Conservation (phyloP, 53 echinoderm and acorn worm species). For the Echinometra lucunter region DNA sequence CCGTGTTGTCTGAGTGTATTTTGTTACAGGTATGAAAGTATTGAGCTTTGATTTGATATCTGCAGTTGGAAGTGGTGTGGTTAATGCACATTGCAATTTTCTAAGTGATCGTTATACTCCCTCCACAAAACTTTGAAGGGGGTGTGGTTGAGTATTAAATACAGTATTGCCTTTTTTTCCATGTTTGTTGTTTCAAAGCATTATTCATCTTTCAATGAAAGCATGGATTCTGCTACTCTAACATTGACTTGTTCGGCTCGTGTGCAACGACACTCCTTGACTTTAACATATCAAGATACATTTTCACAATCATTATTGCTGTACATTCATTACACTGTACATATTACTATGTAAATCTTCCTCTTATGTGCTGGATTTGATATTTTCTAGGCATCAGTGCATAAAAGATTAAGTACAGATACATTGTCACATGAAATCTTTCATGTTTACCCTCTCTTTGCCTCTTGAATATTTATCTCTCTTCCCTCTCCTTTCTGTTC, state of each 20-base stretch:
- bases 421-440: too few relatives aligned
- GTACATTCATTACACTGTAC: background rate
- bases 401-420: too few relatives aligned
- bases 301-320: background rate
- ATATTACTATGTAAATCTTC: background rate
- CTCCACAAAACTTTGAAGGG: background rate
- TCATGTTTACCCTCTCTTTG: too few relatives aligned
- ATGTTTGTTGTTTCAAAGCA: background rate
- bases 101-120: background rate
- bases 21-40: conserved; percentile 2
- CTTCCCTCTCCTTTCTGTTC: too few relatives aligned
- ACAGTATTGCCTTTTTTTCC: background rate
- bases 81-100: background rate
- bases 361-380: background rate
- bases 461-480: too few relatives aligned
- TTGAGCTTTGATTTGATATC: conserved; percentile 25
- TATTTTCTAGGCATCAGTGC: too few relatives aligned
- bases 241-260: background rate
- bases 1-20: conserved; percentile 17
- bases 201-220: background rate
- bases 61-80: background rate
- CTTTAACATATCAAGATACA: background rate
- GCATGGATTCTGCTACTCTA: background rate
- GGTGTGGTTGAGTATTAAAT: background rate
- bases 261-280: background rate